Conservation (phyloP, 92 coral and sea anemone genomes). For the Ricordea florida region DNA sequence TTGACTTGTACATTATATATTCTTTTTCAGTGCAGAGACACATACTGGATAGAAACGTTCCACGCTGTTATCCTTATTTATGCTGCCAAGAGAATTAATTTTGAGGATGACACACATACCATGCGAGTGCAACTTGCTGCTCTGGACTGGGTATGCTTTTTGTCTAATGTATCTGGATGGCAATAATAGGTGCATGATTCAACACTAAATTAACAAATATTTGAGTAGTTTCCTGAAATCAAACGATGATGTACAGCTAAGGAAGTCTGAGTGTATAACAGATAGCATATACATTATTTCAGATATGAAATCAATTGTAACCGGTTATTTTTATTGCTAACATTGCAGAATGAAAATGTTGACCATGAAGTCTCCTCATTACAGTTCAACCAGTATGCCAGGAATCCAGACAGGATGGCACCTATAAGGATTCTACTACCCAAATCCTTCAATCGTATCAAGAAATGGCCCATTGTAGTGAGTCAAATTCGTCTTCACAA, state of each 20-base stretch:
- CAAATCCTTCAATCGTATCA: too few relatives aligned
- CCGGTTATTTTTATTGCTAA: not conserved
- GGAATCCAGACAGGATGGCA: not conserved
- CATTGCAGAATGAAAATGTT: constrained; percentile 9
- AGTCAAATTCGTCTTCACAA: not conserved
- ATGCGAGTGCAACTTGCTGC: constrained; percentile 12
- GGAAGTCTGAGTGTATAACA: too few relatives aligned
- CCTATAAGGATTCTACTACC: too few relatives aligned
- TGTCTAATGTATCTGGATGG: too few relatives aligned
- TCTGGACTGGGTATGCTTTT: constrained; percentile 15
- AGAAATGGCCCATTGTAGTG: too few relatives aligned
- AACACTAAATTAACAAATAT: too few relatives aligned
- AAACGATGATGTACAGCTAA: too few relatives aligned
- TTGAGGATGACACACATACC: constrained; percentile 17
- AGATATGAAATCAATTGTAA: not conserved
- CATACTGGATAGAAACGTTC: constrained; percentile 11
- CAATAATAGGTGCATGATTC: too few relatives aligned
- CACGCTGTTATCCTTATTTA: constrained; percentile 6
- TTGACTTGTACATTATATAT: not conserved
- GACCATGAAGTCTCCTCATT: not conserved
- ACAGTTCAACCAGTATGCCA: not conserved
- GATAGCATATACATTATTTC: not conserved
- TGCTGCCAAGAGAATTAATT: constrained; percentile 10
- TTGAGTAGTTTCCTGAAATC: too few relatives aligned
- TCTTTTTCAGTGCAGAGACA: constrained; percentile 9